Percentiles rank a stretch among this genome's conserved stretches.
Evolutionary conservation across 2,113 vertebrate species (phyloP).

Genomic region (Ctenomys sociabilis): DNA sequence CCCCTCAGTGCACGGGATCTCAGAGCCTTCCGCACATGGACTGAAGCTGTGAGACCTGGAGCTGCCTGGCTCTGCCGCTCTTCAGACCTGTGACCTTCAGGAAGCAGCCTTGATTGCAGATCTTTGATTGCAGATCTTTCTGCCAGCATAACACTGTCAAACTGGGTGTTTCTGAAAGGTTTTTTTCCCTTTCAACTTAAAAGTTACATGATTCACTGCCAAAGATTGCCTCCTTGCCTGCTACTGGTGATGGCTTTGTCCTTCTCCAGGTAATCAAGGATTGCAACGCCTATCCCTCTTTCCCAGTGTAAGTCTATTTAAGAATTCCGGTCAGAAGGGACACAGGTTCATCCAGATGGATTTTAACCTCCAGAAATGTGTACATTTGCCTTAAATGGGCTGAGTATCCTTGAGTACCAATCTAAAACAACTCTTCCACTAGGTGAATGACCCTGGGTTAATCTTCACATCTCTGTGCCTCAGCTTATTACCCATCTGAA

Average conservation of each 20-base stretch:
- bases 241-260: neutral
- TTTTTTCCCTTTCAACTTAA: neutral
- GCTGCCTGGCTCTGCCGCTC: neutral
- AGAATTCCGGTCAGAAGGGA: neutral
- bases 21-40: neutral
- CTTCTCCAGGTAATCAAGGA: neutral
- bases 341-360: neutral
- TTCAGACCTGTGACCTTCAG: neutral
- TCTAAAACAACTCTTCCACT: neutral
- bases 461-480: neutral
- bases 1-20: neutral
- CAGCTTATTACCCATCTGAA: neutral
- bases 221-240: constrained; percentile 20
- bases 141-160: constrained; percentile 17
- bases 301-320: neutral
- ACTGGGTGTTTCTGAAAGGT: neutral
- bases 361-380: neutral
- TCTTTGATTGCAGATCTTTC: neutral
- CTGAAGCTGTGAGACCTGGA: neutral
- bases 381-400: neutral
- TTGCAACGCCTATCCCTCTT: neutral
- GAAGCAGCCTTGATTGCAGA: neutral
- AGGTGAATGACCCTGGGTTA: neutral
- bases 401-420: neutral
- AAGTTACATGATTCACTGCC: neutral